Conservation (phyloP, 2,797 vertebrate species). For the Clarias platycephalus region DNA sequence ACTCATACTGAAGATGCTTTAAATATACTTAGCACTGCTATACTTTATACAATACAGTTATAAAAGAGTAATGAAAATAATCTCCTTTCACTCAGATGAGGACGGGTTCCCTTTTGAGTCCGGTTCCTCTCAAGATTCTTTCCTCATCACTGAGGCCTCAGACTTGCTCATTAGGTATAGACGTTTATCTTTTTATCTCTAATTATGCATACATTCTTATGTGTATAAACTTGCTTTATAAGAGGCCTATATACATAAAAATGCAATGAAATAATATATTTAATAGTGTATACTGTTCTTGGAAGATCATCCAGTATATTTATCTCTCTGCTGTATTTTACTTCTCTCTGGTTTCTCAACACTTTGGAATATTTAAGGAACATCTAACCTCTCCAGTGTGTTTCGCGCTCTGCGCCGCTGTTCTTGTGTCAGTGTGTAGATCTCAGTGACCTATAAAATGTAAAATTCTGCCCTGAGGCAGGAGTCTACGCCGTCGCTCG, state of each 20-base stretch:
- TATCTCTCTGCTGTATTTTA: neutral
- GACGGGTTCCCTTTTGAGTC: neutral
- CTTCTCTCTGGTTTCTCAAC: neutral
- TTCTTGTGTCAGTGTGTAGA: conserved; percentile 5
- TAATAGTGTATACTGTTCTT: neutral
- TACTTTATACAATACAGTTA: neutral
- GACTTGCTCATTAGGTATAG: neutral
- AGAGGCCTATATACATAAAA: neutral
- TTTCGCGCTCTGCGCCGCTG: too few relatives aligned
- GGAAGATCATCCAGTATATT: neutral
- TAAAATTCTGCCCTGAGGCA: neutral
- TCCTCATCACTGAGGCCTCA: neutral
- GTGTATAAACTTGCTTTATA: neutral
- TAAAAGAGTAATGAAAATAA: neutral
- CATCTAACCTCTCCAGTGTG: neutral
- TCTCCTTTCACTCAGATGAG: neutral
- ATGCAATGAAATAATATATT: neutral
- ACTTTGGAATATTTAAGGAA: neutral
- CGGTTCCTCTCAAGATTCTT: neutral
- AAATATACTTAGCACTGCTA: neutral
- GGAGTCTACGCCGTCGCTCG: neutral
- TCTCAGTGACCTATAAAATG: conserved; percentile 19
- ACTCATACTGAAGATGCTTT: neutral
- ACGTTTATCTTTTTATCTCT: neutral
- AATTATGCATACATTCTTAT: neutral